Base-by-base conservation (phyloP, 1,140 invertebrate species). In the Meteorus sp. region DNA sequence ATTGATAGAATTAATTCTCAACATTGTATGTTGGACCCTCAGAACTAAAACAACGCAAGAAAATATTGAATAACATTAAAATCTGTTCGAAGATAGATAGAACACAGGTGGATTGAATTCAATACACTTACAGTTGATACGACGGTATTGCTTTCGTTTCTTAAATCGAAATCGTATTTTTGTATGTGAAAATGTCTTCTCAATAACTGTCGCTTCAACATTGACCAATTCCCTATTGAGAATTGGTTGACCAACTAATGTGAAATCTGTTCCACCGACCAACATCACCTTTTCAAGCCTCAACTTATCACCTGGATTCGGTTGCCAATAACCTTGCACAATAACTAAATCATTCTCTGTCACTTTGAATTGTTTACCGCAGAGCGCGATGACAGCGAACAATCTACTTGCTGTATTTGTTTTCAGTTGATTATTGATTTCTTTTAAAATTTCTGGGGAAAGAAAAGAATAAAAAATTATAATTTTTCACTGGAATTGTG, bases 271-370 rank as follows among this genome's bases (percentile, higher is more conserved):
- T n/a, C 86, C 85, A 1, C 92, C 95, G 25, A 92, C 86, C 15
- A 95, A 64, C 8, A 97, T 70, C 61, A 93, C 91, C 83, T 97
- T 97, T 66, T 97, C 92, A 31, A 97, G 75, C 61, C 84, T 87
- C 41, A 97, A 86, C 75, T 87, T 78, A 72, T 97, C 93, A 0
- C 93, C 93, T 62, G 88, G 83, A 44, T 85, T 86, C 7, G 93
- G 93, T 13, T 90, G 86, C 88, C 93, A 95, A 64, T 89, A 85
- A 1, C 89, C 89, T 73, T 93, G 86, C 3, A 97, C 79, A 1
- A 95, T 79, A 35, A 98, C 83, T 1, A 97, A 77, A 79, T 97
- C 95, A 43, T 90, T 93, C 35, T 88, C 82, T 2, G 93, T 97
- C 0, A 97, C 81, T 81, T 94, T 92, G 70, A 88, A 91, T 71